Conservation (phyloP, 1,140 invertebrate species). For the Drosophila triauraria region DNA sequence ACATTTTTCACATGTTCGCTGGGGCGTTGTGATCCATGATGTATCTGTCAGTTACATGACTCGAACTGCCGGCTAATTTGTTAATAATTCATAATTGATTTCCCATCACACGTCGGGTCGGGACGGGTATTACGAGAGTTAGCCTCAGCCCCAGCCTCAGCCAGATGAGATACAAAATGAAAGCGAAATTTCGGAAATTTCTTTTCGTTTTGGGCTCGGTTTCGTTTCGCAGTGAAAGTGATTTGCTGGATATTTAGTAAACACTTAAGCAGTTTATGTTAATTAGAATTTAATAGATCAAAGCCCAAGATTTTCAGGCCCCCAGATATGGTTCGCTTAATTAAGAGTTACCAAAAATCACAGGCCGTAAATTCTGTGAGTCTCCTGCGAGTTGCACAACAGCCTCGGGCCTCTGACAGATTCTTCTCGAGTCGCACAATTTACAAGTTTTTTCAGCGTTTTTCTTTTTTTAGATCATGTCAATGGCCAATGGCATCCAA, state of each 20-base stretch:
- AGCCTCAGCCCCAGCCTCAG: not conserved
- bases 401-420: slow-evolving; percentile 49
- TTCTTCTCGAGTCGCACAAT: slow-evolving; percentile 35
- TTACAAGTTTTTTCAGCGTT: slow-evolving; percentile 30
- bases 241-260: slow-evolving; percentile 63
- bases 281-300: slow-evolving; percentile 75
- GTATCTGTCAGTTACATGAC: slow-evolving; percentile 74
- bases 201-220: slow-evolving; percentile 50
- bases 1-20: slow-evolving; percentile 42
- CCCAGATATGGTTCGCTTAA: slow-evolving; percentile 35
- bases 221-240: slow-evolving; percentile 74
- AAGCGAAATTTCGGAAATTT: slow-evolving; percentile 77
- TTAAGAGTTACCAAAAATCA: slow-evolving; percentile 62
- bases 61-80: slow-evolving; percentile 68
- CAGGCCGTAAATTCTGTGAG: slow-evolving; percentile 69
- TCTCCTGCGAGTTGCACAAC: slow-evolving; percentile 63
- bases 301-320: slow-evolving; percentile 37
- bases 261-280: slow-evolving; percentile 66
- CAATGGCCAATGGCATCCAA: slow-evolving; percentile 73
- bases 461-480: slow-evolving; percentile 37
- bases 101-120: slow-evolving; percentile 61
- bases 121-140: slow-evolving; percentile 20
- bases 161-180: slow-evolving; percentile 60
- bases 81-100: slow-evolving; percentile 83
- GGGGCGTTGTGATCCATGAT: slow-evolving; percentile 61